Evolutionary conservation across 2,113 vertebrate species (phyloP).

Genomic region (Polypterus bichir): DNA sequence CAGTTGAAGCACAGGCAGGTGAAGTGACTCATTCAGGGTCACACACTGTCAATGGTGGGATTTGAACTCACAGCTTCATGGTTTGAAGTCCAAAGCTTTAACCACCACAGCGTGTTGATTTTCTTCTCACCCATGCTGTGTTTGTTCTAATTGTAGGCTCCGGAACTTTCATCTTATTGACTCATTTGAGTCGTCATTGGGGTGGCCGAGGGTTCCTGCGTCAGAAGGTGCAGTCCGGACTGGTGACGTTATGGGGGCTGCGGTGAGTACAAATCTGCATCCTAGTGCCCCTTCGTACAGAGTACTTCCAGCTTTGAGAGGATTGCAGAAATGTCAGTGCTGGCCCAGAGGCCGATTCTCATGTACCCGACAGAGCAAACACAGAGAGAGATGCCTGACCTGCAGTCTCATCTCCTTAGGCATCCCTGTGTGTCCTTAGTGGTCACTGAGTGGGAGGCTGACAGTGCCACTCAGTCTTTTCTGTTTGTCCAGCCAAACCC

Average conservation of each 20-base stretch:
- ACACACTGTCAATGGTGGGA: no score
- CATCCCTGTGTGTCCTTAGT: not conserved
- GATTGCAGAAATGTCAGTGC: not conserved
- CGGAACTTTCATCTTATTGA: constrained; percentile 54
- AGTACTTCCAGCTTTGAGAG: not conserved
- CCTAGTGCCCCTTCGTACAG: not conserved
- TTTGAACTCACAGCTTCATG: no score
- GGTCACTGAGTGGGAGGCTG: no score
- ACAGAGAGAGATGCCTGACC: not conserved
- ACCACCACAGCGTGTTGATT: no score
- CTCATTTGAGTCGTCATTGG: constrained; percentile 56
- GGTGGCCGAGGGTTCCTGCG: constrained; percentile 41
- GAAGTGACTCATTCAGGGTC: no score
- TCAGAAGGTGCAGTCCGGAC: constrained; percentile 52
- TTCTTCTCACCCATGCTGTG: no score
- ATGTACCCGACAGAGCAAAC: not conserved
- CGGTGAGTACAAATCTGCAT: constrained; percentile 31
- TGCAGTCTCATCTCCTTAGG: not conserved
- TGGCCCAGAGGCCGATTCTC: not conserved
- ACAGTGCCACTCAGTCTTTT: no score
- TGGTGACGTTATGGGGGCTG: constrained; percentile 57
- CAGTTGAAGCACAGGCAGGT: no score
- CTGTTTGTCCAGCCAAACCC: no score
- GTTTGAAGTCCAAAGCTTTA: no score
- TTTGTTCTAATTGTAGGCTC: constrained; percentile 34